Conservation (phyloP, 2,113 vertebrate species). For the Pteruthius melanotis region DNA sequence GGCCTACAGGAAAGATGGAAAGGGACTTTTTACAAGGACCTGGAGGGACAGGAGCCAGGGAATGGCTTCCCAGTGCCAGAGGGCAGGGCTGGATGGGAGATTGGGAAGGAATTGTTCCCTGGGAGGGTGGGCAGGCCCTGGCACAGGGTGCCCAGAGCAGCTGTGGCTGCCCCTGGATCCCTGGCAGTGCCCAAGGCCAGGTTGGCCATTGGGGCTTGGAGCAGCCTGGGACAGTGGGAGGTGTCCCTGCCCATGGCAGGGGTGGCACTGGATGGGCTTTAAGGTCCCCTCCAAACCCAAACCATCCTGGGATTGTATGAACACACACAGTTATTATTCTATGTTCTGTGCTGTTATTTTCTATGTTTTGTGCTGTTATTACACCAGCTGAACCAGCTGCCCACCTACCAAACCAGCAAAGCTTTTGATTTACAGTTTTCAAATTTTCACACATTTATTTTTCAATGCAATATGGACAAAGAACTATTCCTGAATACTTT, state of each 20-base stretch:
- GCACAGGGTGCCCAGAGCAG: background rate
- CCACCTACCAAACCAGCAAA: background rate
- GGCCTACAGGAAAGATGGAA: background rate
- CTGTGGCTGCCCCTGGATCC: background rate
- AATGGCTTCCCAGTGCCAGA: background rate
- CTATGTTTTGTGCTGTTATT: background rate
- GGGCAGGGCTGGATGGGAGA: background rate
- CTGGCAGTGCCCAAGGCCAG: background rate
- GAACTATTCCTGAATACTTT: background rate
- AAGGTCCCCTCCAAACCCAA: background rate
- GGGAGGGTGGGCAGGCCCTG: background rate
- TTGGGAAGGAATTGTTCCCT: background rate
- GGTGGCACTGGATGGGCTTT: fast-evolving
- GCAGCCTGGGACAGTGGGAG: background rate
- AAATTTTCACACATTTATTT: background rate
- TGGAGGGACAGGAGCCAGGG: fast-evolving
- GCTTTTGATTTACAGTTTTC: background rate
- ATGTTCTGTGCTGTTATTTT: too few relatives aligned
- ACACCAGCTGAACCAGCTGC: background rate
- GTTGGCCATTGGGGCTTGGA: fast-evolving
- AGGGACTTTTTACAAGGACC: background rate
- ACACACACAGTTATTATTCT: background rate
- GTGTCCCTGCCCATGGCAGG: background rate
- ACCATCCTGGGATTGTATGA: background rate
- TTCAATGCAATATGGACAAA: background rate